These are phyloP conservation scores for Yoshiicerus persimilis DNA, from an alignment of 1,140 invertebrate genomes.

Conservation along the genomic window DNA sequence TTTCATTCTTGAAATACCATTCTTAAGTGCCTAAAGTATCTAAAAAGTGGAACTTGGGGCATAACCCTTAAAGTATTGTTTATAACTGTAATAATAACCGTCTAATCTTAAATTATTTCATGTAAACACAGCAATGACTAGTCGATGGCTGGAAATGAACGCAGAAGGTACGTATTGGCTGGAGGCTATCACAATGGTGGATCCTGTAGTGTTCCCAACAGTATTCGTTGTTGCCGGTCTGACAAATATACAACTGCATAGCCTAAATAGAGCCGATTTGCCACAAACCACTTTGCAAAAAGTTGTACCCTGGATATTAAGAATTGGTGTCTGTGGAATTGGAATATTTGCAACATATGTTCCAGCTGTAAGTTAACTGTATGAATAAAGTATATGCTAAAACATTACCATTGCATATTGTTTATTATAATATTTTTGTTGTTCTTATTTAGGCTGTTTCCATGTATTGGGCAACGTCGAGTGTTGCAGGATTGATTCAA, in stretches of 20 bases:
- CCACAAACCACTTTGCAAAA: slow-evolving; percentile 38
- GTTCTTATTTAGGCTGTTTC: slow-evolving; percentile 37
- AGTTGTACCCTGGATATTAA: slow-evolving; percentile 36
- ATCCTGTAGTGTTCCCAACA: slow-evolving; percentile 38
- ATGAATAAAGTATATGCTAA: neutral
- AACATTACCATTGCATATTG: neutral
- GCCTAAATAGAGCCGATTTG: neutral
- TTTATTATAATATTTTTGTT: neutral
- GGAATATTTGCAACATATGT: slow-evolving; percentile 28
- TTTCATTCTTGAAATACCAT: too few relatives aligned
- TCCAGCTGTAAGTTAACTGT: slow-evolving; percentile 37
- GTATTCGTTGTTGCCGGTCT: slow-evolving; percentile 40
- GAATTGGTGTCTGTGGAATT: slow-evolving; percentile 27
- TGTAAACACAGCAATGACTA: neutral
- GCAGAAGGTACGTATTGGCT: slow-evolving; percentile 38
- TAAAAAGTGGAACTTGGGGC: too few relatives aligned
- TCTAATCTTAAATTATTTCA: neutral
- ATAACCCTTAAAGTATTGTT: too few relatives aligned
- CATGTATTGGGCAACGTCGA: slow-evolving; percentile 46
- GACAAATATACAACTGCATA: slow-evolving; percentile 35
- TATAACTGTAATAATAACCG: neutral
- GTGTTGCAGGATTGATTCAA: slow-evolving; percentile 24
- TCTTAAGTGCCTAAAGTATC: too few relatives aligned
- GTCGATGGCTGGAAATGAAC: slow-evolving; percentile 27
- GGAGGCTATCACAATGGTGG: slow-evolving; percentile 31